phyloP scores from a whole-genome alignment of 2,797 vertebrate species.

The Gymnoscopelus braueri region DNA sequence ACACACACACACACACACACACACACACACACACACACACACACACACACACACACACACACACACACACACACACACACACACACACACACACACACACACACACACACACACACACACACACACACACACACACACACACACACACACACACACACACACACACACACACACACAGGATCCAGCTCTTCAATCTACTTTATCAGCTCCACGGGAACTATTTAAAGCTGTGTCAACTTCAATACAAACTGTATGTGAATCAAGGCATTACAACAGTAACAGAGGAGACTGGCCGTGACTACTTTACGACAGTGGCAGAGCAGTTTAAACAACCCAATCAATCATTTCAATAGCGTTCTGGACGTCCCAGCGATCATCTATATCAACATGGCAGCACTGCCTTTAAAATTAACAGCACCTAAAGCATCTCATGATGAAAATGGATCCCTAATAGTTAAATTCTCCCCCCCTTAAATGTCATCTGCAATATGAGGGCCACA shows the following conservation, averaged over 20 bases:
- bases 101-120: constrained; percentile 2
- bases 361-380: constrained; percentile 26
- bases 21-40: constrained; percentile 8
- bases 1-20: not conserved
- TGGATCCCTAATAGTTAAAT: constrained; percentile 9
- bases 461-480: constrained; percentile 11
- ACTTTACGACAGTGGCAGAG: constrained; percentile 40
- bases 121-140: not conserved
- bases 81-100: not conserved
- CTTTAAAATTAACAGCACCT: constrained; percentile 30
- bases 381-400: constrained; percentile 31
- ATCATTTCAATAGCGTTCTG: constrained; percentile 56
- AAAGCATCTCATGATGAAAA: constrained; percentile 26
- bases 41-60: constrained; percentile 2
- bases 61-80: not conserved
- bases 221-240: constrained; percentile 51
- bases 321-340: constrained; percentile 53
- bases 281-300: constrained; percentile 21
- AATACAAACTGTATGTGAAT: constrained; percentile 45
- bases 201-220: constrained; percentile 49
- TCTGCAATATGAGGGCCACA: not conserved
- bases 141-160: not conserved
- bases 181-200: constrained; percentile 40
- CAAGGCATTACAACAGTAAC: constrained; percentile 28
- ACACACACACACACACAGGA: constrained; percentile 16